phyloP scores from a whole-genome alignment of 2,113 vertebrate species.

The Naja naja region DNA sequence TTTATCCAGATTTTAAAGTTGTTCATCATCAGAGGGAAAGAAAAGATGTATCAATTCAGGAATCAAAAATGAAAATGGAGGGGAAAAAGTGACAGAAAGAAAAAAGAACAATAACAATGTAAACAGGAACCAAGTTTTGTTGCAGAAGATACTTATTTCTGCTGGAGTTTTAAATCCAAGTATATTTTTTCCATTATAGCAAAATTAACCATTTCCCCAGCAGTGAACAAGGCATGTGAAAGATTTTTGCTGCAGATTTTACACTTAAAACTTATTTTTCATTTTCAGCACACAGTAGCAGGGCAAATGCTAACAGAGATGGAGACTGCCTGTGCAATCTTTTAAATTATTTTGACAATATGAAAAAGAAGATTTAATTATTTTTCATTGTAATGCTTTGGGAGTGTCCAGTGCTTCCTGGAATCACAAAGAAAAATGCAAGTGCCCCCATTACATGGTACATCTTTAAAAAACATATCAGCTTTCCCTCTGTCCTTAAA shows the following conservation, averaged over 20 bases:
- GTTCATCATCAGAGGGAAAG: neutral
- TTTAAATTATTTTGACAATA: neutral
- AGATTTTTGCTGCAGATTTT: neutral
- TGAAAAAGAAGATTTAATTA: neutral
- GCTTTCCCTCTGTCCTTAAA: neutral
- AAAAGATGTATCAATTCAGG: neutral
- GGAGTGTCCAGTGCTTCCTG: neutral
- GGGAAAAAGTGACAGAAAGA: no score
- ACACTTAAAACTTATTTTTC: neutral
- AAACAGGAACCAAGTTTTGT: neutral
- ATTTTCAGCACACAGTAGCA: neutral
- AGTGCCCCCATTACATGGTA: neutral
- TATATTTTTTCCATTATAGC: constrained; percentile 6
- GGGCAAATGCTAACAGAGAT: neutral
- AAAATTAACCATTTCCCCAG: neutral
- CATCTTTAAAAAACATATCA: neutral
- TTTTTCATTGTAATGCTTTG: neutral
- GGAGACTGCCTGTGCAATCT: neutral
- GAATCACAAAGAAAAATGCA: neutral
- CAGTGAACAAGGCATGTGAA: neutral
- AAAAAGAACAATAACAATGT: neutral
- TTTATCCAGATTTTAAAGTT: neutral
- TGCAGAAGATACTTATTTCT: neutral
- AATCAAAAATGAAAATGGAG: neutral
- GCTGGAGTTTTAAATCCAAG: constrained; percentile 4